Evolutionary conservation across 2,888 invertebrate species (phyloP), one percentile per base, ranked within the genome.

Genomic region (Crepidodera aurea): DNA sequence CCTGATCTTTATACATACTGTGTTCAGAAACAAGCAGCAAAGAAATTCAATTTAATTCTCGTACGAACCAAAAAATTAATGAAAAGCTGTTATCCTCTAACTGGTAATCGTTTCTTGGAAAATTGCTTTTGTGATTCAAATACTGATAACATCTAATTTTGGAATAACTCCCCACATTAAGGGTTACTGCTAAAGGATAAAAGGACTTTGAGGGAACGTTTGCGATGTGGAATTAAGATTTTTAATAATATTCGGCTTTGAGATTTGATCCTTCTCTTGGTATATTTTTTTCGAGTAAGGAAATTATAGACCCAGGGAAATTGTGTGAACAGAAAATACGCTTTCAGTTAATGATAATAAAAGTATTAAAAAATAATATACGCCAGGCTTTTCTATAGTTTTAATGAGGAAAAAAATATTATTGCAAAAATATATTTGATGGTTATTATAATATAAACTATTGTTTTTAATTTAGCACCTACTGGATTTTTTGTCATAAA

Each of bases 91-190:
- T 34, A 32, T 39, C 39, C 39, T 39, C 39, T 51, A 34, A 32
- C 32, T 51, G 15, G 51, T 51, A 32, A 51, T 51, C 37, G 2
- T 51, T 34, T 34, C 34, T 50, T 22, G 22, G 34, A 34, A 51
- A 51, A 51, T 37, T 51, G 37, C 51, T 34, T 27, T 51, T 34
- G 34, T 19, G 51, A 51, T 18, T 37, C 34, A 51, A 51, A 51
- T 51, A 51, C 37, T 37, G 51, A 51, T 51, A 51, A 51, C 51
- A 51, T 51, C 25, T 18, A 51, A 22, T 51, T 51, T 12, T 19
- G 16, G 37, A 37, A 19, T 37, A 15, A 50, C 32, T 50, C n/a
- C 29, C 29, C 10, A 29, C 50, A 50, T 32, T 50, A 29, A 50
- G 32, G 50, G 32, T 15, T n/a, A 19, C 34, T 19, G 5, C 7